Evolutionary conservation across 1,140 invertebrate species (phyloP).

Genomic region (Ostrea edulis): DNA sequence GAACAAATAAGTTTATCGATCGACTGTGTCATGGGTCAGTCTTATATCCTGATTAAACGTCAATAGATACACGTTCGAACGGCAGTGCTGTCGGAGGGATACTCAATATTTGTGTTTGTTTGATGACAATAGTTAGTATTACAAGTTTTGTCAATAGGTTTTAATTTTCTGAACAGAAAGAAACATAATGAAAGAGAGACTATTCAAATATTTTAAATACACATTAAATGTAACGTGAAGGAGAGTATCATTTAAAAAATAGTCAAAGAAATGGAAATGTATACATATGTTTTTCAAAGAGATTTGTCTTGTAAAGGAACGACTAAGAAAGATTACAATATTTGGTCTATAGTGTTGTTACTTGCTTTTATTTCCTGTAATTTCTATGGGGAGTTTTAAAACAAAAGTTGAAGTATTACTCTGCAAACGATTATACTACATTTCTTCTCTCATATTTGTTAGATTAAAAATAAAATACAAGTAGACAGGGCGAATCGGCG

Average conservation of each 20-base stretch:
- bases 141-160: constrained; percentile 29
- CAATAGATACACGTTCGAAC: constrained; percentile 12
- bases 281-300: not conserved
- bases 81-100: not conserved
- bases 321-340: not conserved
- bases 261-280: not conserved
- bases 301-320: not conserved
- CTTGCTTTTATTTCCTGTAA: no score
- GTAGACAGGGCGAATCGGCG: no score
- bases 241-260: constrained; percentile 10
- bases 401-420: no score
- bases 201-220: constrained; percentile 20
- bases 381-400: no score
- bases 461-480: no score
- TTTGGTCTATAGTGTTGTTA: no score
- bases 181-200: not conserved
- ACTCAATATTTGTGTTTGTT: constrained; percentile 10
- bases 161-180: constrained; percentile 4
- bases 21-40: not conserved
- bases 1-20: not conserved
- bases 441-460: no score
- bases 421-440: no score
- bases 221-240: not conserved
- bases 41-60: constrained; percentile 2
- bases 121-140: not conserved